Conservation (phyloP, 2,888 invertebrate genomes). For the Eupithecia dodoneata region DNA sequence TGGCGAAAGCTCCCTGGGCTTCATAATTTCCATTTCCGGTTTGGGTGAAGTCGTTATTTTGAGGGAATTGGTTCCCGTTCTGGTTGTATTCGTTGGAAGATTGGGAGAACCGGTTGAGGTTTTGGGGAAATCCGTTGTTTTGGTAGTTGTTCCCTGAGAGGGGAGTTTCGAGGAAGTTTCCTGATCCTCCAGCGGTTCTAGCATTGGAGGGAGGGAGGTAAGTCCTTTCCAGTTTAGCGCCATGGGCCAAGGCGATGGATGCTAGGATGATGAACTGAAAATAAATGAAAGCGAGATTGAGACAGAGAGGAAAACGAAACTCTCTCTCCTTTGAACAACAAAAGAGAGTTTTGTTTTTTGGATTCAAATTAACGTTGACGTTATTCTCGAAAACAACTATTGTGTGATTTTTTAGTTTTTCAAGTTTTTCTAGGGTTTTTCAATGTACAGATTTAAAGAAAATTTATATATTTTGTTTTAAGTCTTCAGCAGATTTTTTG, state of each 20-base stretch:
- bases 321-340: neutral
- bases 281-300: conserved; percentile 1
- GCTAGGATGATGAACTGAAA: conserved; percentile 69
- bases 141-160: conserved; percentile 42
- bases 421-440: neutral
- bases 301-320: neutral
- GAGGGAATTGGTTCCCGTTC: conserved; percentile 14
- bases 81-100: conserved; percentile 2
- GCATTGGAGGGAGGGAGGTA: conserved; percentile 72
- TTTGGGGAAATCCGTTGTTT: conserved; percentile 34
- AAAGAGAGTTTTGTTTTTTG: neutral
- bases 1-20: conserved; percentile 30
- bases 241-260: conserved; percentile 61
- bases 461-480: neutral
- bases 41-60: conserved; percentile 16
- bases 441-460: neutral
- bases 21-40: conserved; percentile 1
- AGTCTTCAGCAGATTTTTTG: neutral
- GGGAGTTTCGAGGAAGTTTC: conserved; percentile 64
- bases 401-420: too few relatives aligned
- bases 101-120: conserved; percentile 10
- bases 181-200: conserved; percentile 61
- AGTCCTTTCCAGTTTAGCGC: conserved; percentile 70
- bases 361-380: neutral
- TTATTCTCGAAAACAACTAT: neutral